Conservation (phyloP, 2,113 vertebrate genomes). For the Ailurus styani region DNA sequence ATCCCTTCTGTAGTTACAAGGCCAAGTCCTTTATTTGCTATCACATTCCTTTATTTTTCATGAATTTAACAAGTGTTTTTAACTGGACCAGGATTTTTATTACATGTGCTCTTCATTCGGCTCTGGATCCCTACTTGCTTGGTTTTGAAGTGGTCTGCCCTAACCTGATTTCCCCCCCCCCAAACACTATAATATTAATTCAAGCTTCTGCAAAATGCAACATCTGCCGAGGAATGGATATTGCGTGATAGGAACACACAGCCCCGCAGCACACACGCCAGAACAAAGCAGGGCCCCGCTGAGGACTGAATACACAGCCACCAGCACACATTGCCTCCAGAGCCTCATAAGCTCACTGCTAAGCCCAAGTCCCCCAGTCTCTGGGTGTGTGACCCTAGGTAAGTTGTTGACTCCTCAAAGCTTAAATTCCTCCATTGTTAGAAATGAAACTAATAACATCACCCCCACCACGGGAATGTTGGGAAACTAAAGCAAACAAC, state of each 20-base stretch:
- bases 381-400: neutral
- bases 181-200: neutral
- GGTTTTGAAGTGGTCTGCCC: neutral
- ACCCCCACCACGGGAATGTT: rapidly evolving
- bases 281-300: neutral
- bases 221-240: neutral
- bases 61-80: neutral
- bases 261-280: rapidly evolving
- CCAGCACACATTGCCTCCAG: rapidly evolving
- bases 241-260: rapidly evolving
- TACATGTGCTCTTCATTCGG: neutral
- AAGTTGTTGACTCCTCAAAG: neutral
- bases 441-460: neutral
- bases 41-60: neutral
- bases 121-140: neutral
- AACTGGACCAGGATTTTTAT: neutral
- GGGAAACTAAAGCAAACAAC: neutral
- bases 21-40: neutral
- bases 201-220: neutral
- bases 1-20: neutral
- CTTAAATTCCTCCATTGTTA: neutral
- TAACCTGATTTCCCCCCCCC: neutral
- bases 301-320: rapidly evolving
- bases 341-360: neutral
- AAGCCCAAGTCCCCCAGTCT: neutral